Base-by-base conservation (phyloP, 2,113 vertebrate genomes). In the Neogobius melanostomus region DNA sequence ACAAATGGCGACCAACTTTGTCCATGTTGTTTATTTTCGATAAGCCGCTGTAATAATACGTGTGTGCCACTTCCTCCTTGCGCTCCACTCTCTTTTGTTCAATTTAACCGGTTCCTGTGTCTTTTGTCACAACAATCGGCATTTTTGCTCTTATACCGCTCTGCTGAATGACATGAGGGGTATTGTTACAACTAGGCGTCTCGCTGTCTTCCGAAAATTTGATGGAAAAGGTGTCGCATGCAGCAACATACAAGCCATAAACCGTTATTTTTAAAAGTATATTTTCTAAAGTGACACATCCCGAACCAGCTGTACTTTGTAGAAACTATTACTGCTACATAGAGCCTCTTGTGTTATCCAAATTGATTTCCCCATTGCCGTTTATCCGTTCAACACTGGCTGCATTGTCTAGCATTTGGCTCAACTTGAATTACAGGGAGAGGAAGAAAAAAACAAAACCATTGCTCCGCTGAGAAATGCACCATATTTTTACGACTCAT, bases 281-380 rank as follows among this genome's bases (percentile, higher is more conserved):
- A 3, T 42, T 47, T 21, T 4, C n/a, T 65, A 50, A 69, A 64
- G 14, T 48, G 54, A 51, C 64, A 68, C 64, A 2, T 67, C 61
- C 73, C 47, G 60, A 50, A 72, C 57, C 51, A 6, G 59, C 6
- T 51, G 65, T 76, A 48, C 64, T 57, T 79, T 67, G 65, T 71
- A 15, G 14, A 57, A 54, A 11, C 53, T 59, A 68, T 71, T 71
- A 62, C 52, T 75, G 53, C 76, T 59, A 68, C 59, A 71, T 62
- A 65, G 81, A 69, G 48, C 65, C 71, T 56, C 6, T 52, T 62
- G 5, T 53, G 62, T 64, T 51, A 59, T 66, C 73, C 59, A 64
- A 63, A 77, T 81, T 67, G 76, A 76, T 84, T 85, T 82, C 68
- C 57, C 70, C 76, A 73, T 71, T 52, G 69, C 51, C 1, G 48